Percentiles rank a stretch among this genome's conserved stretches.
phyloP scores from a whole-genome alignment of 2,797 vertebrate species.

The Melanotaenia parkinsoni region DNA sequence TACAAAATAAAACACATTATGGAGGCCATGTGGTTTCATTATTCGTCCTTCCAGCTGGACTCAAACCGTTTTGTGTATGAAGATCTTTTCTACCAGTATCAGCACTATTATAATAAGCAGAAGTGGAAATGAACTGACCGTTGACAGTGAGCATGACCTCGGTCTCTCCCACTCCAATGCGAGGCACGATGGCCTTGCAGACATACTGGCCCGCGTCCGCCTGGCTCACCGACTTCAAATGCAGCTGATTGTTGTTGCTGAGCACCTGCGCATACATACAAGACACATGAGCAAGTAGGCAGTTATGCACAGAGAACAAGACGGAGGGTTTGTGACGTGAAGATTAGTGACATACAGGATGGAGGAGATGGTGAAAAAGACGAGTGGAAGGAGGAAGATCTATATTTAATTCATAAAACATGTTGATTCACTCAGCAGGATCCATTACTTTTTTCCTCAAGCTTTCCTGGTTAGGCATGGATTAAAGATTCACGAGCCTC shows the following conservation, averaged over 20 bases:
- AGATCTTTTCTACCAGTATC: background rate
- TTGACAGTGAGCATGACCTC: constrained; percentile 94
- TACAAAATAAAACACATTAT: constrained; percentile 1
- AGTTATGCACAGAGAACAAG: constrained; percentile 4
- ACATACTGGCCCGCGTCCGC: constrained; percentile 92
- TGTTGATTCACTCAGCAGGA: constrained; percentile 75
- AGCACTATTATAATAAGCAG: constrained; percentile 3
- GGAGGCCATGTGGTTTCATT: background rate
- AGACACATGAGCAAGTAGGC: background rate
- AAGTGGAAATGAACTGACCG: constrained; percentile 78
- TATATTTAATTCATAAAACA: constrained; percentile 83
- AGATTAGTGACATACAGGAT: constrained; percentile 34
- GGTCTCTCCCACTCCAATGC: constrained; percentile 93
- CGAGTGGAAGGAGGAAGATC: constrained; percentile 43
- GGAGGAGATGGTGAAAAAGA: constrained; percentile 24
- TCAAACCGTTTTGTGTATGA: background rate
- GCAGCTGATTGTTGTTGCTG: constrained; percentile 96
- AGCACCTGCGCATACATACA: constrained; percentile 85
- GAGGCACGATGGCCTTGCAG: constrained; percentile 95
- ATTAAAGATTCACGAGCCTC: constrained; percentile 72
- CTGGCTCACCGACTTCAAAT: constrained; percentile 92
- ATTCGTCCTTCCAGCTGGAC: background rate
- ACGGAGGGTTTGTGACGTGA: constrained; percentile 17
- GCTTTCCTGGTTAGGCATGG: constrained; percentile 69
- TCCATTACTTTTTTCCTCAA: constrained; percentile 66